A percentile compares a stretch with the other conserved stretches of the same genome.
Evolutionary conservation across 2,797 vertebrate species (phyloP).

Genomic region (Champsocephalus gunnari): DNA sequence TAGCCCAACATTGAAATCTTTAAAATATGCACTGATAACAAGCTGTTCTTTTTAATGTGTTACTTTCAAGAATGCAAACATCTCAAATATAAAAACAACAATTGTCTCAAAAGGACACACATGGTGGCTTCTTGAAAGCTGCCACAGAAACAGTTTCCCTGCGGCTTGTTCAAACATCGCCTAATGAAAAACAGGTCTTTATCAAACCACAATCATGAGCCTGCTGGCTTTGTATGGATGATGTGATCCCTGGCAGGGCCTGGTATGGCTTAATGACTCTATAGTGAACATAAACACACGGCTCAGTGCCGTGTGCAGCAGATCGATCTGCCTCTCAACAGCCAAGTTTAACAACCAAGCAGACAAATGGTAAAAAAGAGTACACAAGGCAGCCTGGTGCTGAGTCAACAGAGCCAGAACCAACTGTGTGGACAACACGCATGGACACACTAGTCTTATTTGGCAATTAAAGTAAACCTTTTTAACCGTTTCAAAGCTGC

Average conservation of each 20-base stretch:
- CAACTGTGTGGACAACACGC: background rate
- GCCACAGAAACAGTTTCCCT: background rate
- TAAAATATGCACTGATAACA: background rate
- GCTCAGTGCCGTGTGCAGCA: background rate
- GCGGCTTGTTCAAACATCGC: background rate
- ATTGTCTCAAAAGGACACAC: background rate
- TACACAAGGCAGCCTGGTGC: constrained; percentile 19
- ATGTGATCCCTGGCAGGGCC: constrained; percentile 16
- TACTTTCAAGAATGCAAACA: background rate
- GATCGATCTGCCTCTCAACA: constrained; percentile 1
- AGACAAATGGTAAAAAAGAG: constrained; percentile 9
- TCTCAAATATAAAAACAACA: background rate
- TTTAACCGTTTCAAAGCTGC: too few relatives aligned
- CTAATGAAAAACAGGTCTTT: constrained; percentile 17
- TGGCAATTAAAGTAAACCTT: too few relatives aligned
- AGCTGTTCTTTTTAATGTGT: background rate
- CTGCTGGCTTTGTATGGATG: constrained; percentile 3
- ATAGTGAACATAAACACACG: background rate
- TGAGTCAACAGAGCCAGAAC: background rate
- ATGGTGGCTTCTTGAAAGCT: background rate
- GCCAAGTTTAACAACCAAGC: background rate
- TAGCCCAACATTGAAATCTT: background rate
- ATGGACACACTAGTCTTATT: too few relatives aligned
- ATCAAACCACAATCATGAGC: background rate
- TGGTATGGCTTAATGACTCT: constrained; percentile 31